Evolutionary conservation across 2,888 invertebrate genomes (phyloP).

Genomic region (Drosophila rubida): DNA sequence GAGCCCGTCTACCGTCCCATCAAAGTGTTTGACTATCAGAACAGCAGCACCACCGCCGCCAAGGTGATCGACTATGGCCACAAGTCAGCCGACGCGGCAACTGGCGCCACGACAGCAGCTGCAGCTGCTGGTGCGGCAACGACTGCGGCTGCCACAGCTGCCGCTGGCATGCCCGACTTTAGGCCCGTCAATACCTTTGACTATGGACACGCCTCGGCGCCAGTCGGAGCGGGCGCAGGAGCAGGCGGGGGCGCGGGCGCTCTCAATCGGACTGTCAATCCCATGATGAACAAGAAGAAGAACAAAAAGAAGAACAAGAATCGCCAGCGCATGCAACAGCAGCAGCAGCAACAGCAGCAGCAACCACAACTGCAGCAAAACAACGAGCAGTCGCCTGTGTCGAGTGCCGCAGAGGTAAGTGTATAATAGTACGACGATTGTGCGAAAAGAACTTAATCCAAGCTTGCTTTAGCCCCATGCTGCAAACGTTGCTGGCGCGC

Average conservation of each 20-base stretch:
- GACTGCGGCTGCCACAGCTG: background rate
- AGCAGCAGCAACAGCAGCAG: slow-evolving; percentile 31
- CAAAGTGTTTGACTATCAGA: slow-evolving; percentile 90
- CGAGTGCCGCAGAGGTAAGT: slow-evolving; percentile 29
- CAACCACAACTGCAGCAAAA: slow-evolving; percentile 25
- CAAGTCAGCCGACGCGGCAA: slow-evolving; percentile 83
- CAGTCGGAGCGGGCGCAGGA: slow-evolving; percentile 2
- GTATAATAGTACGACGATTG: background rate
- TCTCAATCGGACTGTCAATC: slow-evolving; percentile 28
- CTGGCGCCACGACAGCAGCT: slow-evolving; percentile 11
- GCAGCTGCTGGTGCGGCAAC: background rate
- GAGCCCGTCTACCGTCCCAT: slow-evolving; percentile 87
- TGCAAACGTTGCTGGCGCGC: background rate
- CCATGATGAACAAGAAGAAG: slow-evolving; percentile 38
- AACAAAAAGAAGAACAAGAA: slow-evolving; percentile 46
- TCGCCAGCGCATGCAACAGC: slow-evolving; percentile 21
- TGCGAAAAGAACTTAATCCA: background rate
- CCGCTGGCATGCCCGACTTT: slow-evolving; percentile 84
- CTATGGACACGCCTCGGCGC: slow-evolving; percentile 87
- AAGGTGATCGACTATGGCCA: slow-evolving; percentile 91
- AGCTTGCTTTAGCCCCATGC: slow-evolving; percentile 8
- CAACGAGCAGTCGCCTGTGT: background rate
- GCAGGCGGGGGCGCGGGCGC: background rate
- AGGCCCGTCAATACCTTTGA: slow-evolving; percentile 89
- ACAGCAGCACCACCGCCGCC: slow-evolving; percentile 86